Evolutionary conservation across 2,797 vertebrate species (phyloP), one percentile per base, ranked within the genome.

Genomic region (Phoxinus dragarum): DNA sequence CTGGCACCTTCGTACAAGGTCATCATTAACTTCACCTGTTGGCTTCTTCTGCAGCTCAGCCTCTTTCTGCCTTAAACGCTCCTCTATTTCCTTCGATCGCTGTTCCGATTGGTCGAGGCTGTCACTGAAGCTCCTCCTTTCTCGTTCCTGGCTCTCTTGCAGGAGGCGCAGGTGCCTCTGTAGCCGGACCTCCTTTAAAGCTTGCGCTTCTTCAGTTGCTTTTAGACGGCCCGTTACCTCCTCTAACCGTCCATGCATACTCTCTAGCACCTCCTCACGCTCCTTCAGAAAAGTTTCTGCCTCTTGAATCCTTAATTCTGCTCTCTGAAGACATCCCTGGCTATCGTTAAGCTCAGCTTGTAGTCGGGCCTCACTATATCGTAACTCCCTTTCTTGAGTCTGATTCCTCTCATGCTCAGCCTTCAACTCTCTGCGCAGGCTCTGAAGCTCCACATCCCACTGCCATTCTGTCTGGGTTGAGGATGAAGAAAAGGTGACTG

Each of bases 141-240:
- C 98, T 86, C 95, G 94, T 84, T 97, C 97, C 0, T 97, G 97
- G 93, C 96, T 98, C 19, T 96, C 97, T 87, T 98, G 95, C 84
- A 99, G 91, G 27, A 97, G 94, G 85, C 94, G 91, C 0, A 98
- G 96, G 86, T 97, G 97, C 90, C 94, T 95, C 93, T 98, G 95
- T 84, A 98, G 92, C 21, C 95, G 95, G 86, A 94, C 93, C 83
- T 99, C 97, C 92, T 97, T 97, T 69, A 96, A 92, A 52, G 92
- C 90, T 90, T 96, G 96, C 0, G 96, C 89, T 42, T 96, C 96
- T 89, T 98, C 97, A 0, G 95, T 96, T 7, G 94, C 86, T 0
- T 90, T 93, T 73, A 99, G 94, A 87, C 96, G 95, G 85, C 90
- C 88, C 19, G 95, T 94, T 82, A 96, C 92, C 47, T 97, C 96